A percentile compares a stretch with the other conserved stretches of the same genome.
Conservation (phyloP, 2,888 invertebrate species). For the Ophion obscuratus region DNA sequence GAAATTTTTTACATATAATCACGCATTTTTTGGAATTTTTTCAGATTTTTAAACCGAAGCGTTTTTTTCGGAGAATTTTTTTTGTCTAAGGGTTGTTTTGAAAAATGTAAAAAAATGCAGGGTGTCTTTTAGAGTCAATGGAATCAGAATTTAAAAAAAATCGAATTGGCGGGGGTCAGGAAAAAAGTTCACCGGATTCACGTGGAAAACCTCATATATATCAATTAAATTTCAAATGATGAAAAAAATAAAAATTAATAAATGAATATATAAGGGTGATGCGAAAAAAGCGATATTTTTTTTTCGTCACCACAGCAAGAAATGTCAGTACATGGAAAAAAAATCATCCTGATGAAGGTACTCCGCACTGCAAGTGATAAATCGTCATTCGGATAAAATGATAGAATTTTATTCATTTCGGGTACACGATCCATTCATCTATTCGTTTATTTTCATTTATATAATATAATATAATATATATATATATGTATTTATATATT, state of each 20-base stretch:
- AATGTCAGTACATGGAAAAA: neutral
- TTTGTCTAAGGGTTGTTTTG: too few relatives aligned
- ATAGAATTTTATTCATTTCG: constrained; percentile 30
- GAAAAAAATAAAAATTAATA: neutral
- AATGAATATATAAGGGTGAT: neutral
- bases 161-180: too few relatives aligned
- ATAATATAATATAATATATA: constrained; percentile 70
- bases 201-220: too few relatives aligned
- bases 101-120: too few relatives aligned
- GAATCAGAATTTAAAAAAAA: too few relatives aligned
- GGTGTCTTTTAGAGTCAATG: too few relatives aligned
- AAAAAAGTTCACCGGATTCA: too few relatives aligned
- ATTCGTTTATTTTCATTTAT: constrained; percentile 68
- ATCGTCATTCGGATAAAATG: constrained; percentile 19
- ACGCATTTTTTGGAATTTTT: too few relatives aligned
- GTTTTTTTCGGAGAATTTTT: too few relatives aligned
- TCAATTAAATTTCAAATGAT: neutral
- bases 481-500: constrained; percentile 79
- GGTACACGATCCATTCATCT: constrained; percentile 74
- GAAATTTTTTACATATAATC: too few relatives aligned
- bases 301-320: neutral
- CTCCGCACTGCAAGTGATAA: neutral
- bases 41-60: too few relatives aligned
- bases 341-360: neutral
- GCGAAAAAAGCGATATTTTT: neutral